Evolutionary conservation across 2,888 invertebrate species (phyloP).

Genomic region (Yponomeuta plumbellus): DNA sequence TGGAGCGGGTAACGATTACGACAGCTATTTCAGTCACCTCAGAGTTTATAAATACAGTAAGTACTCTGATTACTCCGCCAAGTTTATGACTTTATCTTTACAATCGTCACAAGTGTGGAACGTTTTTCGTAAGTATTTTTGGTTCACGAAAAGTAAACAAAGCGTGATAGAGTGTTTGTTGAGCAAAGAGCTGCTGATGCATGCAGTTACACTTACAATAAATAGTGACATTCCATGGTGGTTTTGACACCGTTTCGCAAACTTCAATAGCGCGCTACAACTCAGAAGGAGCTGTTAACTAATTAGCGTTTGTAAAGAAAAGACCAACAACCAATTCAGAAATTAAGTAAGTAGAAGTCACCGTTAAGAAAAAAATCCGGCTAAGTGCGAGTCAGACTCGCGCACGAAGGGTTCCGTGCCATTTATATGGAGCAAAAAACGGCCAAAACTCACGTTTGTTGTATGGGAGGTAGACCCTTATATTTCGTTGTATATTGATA

Average conservation of each 20-base stretch:
- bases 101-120: not conserved
- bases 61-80: not conserved
- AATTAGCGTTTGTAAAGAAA: not conserved
- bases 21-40: not conserved
- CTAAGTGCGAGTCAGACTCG: too few species aligned
- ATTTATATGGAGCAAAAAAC: too few species aligned
- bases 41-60: not conserved
- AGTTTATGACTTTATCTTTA: not conserved
- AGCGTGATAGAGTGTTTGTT: not conserved
- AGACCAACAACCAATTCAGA: not conserved
- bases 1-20: not conserved
- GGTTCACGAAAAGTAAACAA: not conserved
- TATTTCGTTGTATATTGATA: too few species aligned
- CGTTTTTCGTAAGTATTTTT: not conserved
- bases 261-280: not conserved
- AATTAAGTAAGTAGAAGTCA: not conserved
- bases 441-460: too few species aligned
- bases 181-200: not conserved
- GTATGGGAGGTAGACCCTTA: too few species aligned
- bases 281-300: not conserved
- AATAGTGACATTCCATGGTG: not conserved
- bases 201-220: not conserved
- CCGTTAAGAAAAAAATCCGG: not conserved
- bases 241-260: too few species aligned
- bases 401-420: too few species aligned